Evolutionary conservation across 2,888 invertebrate genomes (phyloP), one percentile per base, ranked within the genome.

Genomic region (Onthophagus sagittarius): DNA sequence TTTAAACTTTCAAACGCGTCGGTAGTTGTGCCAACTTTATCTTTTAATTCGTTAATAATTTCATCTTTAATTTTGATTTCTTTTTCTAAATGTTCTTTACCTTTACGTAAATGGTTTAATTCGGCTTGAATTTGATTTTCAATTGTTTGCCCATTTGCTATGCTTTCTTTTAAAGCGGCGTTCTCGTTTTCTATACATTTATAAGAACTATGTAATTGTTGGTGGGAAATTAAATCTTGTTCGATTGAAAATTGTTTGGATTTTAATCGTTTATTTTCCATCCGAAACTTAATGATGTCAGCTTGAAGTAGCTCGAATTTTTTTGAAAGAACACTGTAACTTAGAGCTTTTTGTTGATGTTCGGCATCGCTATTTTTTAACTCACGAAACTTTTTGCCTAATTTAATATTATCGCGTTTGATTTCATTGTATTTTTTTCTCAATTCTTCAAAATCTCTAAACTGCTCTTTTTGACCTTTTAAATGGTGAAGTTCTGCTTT

Each of bases 211-310:
- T 67, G 23, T 23, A 32, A 67, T 32, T 67, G 15, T 23, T n/a
- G 15, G n/a, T 23, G 67, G 7, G 67, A 67, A 67, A 31, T 67
- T n/a, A 32, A n/a, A 15, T n/a, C 31, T 31, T 67, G 15, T 5
- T 67, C 31, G n/a, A 23, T 15, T 9, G 15, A 15, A 13, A 23
- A 64, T 11, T 64, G 64, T 69, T 62, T 71, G 23, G 53, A 70
- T 39, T 74, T 71, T 23, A 70, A 63, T 62, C 63, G 71, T 31
- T 72, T 74, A 31, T 71, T 72, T 69, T 74, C 72, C 70, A 74
- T 72, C 62, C 63, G 69, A 14, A 71, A 23, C 32, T 72, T 71
- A 33, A 69, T 53, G 15, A 70, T 70, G 7, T 74, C 74, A 11
- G 39, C 63, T 53, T 69, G 71, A 31, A 72, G 69, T n/a, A 64